Evolutionary conservation across 2,113 vertebrate genomes (phyloP), one percentile per base, ranked within the genome.

Genomic region (Leptodactylus fuscus): DNA sequence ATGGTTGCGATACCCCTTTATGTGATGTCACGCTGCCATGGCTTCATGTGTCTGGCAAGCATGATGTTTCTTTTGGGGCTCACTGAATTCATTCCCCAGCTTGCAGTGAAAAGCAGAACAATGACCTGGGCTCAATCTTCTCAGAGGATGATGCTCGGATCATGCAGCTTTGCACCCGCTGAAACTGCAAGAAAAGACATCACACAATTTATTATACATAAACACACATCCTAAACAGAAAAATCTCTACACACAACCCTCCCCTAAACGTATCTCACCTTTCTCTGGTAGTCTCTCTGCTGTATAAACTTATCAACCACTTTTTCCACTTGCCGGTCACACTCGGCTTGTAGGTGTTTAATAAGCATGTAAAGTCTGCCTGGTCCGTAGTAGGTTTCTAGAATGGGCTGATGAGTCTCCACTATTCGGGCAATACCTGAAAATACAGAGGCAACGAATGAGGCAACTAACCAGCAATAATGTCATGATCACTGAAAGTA

Each of bases 321-420:
- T 88, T 95, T 98, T 88, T 99, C 96, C 36, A 96, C 95, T 87
- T 99, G 98, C 24, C 62, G 91, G 92, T 99, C 98, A 1, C 97
- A 99, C 88, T 99, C 98, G 51, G 94, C 94, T 87, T 99, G 98
- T 81, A 99, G 93, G 90, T 99, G 96, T 88, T 94, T 97, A 89
- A 99, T 97, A 67, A 99, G 94, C 3, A 94, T 96, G 90, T 95
- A 97, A 55, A 99, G 95, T 87, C 95, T 94, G 7, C 98, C 98
- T 0, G 96, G 97, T 4, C 98, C 98, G 0, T 99, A 99, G 88
- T 98, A 99, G 0, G 98, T 99, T 90, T 99, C 98, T 74, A 99
- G 96, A 0, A 99, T 98, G 15, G 97, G 97, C 71, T 99, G 98
- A 83, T 99, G 97, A 12, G 97, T 99, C 92, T 99, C 98, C 82